phyloP scores from a whole-genome alignment of 2,888 invertebrate genomes.

The Phaonia tiefii region DNA sequence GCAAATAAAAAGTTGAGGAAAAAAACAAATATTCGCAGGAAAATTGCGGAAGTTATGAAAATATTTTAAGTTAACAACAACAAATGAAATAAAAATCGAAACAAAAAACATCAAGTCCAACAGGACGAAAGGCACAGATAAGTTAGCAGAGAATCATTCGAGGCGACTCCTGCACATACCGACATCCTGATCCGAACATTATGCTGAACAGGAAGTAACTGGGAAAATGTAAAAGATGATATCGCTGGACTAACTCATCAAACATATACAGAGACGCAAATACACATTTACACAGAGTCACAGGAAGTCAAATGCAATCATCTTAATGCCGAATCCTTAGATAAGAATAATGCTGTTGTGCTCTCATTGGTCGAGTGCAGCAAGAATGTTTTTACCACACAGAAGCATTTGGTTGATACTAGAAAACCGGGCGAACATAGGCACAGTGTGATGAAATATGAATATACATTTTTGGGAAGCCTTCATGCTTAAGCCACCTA shows the following conservation, averaged over 20 bases:
- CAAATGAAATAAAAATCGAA: neutral
- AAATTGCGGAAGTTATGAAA: slow-evolving; percentile 56
- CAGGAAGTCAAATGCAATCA: slow-evolving; percentile 43
- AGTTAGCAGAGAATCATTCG: neutral
- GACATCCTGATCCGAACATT: slow-evolving; percentile 1
- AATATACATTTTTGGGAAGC: too few species aligned
- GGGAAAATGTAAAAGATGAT: slow-evolving; percentile 34
- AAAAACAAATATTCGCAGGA: slow-evolving; percentile 8
- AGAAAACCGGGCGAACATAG: too few species aligned
- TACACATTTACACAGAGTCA: neutral
- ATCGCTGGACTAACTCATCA: slow-evolving; percentile 28
- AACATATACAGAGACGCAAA: neutral
- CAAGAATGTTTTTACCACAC: neutral
- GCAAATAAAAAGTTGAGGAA: slow-evolving; percentile 6
- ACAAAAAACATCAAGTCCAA: slow-evolving; percentile 17
- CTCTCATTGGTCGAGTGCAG: too few species aligned
- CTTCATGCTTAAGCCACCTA: too few species aligned
- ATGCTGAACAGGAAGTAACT: neutral
- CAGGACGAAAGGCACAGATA: slow-evolving; percentile 6
- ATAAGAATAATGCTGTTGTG: too few species aligned
- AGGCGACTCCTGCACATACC: slow-evolving; percentile 3
- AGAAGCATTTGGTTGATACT: neutral
- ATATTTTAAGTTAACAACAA: slow-evolving; percentile 35
- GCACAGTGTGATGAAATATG: too few species aligned
- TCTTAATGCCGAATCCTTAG: slow-evolving; percentile 41